Evolutionary conservation across 2,888 invertebrate genomes (phyloP).

Genomic region (Aporophyla lueneburgensis): DNA sequence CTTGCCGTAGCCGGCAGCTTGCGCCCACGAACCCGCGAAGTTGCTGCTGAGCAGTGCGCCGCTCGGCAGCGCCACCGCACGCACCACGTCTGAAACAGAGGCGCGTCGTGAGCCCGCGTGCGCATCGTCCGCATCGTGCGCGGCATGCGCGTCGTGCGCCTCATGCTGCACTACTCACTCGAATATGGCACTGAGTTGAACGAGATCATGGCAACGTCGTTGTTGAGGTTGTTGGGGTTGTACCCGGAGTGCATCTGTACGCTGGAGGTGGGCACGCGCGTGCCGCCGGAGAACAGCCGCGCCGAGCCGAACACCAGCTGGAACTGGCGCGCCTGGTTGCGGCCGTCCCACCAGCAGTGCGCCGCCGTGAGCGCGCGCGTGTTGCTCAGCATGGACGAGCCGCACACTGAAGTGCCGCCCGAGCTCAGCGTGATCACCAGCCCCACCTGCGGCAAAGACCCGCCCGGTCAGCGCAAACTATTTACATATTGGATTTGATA

Average conservation of each 20-base stretch:
- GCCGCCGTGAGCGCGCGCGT: slow-evolving; percentile 72
- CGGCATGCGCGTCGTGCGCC: no score
- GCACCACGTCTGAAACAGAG: slow-evolving; percentile 70
- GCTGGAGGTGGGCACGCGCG: slow-evolving; percentile 68
- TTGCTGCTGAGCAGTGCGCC: slow-evolving; percentile 58
- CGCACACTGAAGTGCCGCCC: slow-evolving; percentile 71
- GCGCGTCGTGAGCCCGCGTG: neutral
- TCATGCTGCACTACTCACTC: slow-evolving; percentile 56
- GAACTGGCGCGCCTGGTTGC: slow-evolving; percentile 73
- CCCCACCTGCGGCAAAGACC: slow-evolving; percentile 64
- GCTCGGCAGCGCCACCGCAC: slow-evolving; percentile 67
- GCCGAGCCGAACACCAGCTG: slow-evolving; percentile 74
- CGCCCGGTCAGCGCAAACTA: neutral
- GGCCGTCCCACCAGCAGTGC: slow-evolving; percentile 77
- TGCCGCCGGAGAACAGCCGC: slow-evolving; percentile 71
- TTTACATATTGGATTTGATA: no score
- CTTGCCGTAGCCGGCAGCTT: slow-evolving; percentile 72
- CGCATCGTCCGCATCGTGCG: no score
- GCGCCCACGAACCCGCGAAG: slow-evolving; percentile 66
- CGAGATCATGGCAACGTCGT: slow-evolving; percentile 68
- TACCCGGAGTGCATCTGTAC: slow-evolving; percentile 69
- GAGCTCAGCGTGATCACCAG: slow-evolving; percentile 70
- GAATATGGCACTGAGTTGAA: slow-evolving; percentile 66
- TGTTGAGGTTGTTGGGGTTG: slow-evolving; percentile 67
- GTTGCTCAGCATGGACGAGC: slow-evolving; percentile 71